Conservation (phyloP, 2,113 vertebrate species). For the Cynoglossus semilaevis region DNA sequence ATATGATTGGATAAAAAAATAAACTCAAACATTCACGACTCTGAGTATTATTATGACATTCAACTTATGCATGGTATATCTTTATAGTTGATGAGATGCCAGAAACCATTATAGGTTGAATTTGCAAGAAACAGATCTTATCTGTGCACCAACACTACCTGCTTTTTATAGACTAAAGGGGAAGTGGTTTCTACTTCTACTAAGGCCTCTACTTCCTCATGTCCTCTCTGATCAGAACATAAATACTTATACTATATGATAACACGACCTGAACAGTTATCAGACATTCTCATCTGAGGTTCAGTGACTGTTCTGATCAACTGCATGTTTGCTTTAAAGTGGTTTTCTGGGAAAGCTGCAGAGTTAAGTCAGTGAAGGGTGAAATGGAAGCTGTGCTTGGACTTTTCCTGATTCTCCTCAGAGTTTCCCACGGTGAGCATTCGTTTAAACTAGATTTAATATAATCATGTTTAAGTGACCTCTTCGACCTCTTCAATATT, state of each 20-base stretch:
- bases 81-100: too few relatives aligned
- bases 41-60: too few relatives aligned
- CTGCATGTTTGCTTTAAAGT: neutral
- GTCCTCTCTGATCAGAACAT: neutral
- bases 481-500: too few relatives aligned
- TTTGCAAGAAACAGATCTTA: too few relatives aligned
- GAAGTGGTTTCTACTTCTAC: constrained; percentile 13
- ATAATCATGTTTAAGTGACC: too few relatives aligned
- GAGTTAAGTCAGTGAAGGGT: neutral
- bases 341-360: neutral
- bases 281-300: neutral
- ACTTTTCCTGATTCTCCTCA: constrained; percentile 5
- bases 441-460: too few relatives aligned
- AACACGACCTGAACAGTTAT: neutral
- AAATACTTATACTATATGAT: neutral
- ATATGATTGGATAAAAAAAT: too few relatives aligned
- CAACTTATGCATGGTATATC: too few relatives aligned
- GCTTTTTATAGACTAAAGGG: neutral
- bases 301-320: too few relatives aligned
- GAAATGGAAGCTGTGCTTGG: constrained; percentile 24
- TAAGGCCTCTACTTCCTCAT: constrained; percentile 12
- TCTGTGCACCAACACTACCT: too few relatives aligned
- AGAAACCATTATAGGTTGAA: too few relatives aligned
- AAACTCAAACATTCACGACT: too few relatives aligned
- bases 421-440: constrained; percentile 20